Base-by-base conservation (phyloP, 2,797 vertebrate species). In the Pseudotriccus pelzelni region DNA sequence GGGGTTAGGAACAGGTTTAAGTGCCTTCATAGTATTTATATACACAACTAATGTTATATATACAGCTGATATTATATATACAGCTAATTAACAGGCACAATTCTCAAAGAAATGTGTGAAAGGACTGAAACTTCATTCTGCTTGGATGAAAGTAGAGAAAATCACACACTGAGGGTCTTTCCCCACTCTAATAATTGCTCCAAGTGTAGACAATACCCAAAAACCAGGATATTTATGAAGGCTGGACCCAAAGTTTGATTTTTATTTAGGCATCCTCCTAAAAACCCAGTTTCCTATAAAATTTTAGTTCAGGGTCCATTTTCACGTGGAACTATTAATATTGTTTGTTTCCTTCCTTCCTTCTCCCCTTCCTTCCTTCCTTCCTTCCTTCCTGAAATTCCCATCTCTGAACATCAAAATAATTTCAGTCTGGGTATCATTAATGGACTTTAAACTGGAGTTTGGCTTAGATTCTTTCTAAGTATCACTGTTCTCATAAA, bases 161-260 rank as follows among this genome's bases (percentile, higher is more conserved):
- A 32, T 9, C 59, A 19, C 24, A 15, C 47, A 4, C 28, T 44
- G 55, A 23, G n/a, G 15, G n/a, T 24, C 49, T 50, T 50, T 50
- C 10, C 27, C 49, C 36, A 23, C 2, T 39, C 43, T 7, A 63
- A 39, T 55, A 68, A 36, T 27, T 41, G 20, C 22, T 81, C 44
- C 32, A 63, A 56, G 36, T 2, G 1, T 4, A 15, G 16, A 22
- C 6, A 49, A 7, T 15, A 14, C 3, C 36, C 1, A 34, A 62
- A 53, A 87, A 68, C 1, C 3, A 49, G 32, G 78, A 41, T 16
- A 41, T 39, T 84, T 43, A 28, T 21, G 25, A 76, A 75, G 9
- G 7, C 19, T 59, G 19, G 32, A 69, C 43, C 13, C 19, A 55
- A 44, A 64, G 2, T 28, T 25, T 82, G n/a, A 32, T 27, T 21